Evolutionary conservation across 2,888 invertebrate species (phyloP), one percentile per base, ranked within the genome.

Genomic region (Allacma fusca): DNA sequence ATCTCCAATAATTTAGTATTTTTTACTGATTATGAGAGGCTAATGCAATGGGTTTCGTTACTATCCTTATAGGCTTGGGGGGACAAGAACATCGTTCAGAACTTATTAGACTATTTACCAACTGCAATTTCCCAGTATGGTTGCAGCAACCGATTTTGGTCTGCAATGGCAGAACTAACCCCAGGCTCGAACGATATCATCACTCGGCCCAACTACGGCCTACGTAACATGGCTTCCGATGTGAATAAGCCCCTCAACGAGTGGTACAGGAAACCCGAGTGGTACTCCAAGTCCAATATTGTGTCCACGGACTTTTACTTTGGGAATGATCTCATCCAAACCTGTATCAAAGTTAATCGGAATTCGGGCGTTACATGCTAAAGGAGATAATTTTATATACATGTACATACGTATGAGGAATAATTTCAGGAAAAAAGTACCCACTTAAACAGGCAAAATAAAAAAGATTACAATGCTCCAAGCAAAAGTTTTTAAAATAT

Each of bases 231-330:
- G 83, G 88, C 88, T 0, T 87, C 88, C 80, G 73, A 86, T 16
- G 86, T 88, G 67, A 89, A 88, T 87, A 92, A 84, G 89, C 94
- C 0, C 91, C 91, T 0, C 87, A 88, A 91, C 0, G 87, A 88
- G 40, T 92, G 93, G 88, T 90, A 93, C 24, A 81, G 84, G 19
- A 81, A 78, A 9, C 80, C 72, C 34, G 75, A 78, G 34, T 92
- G 93, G 88, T 90, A 93, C 24, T 82, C 84, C 0, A 80, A 81
- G 13, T 73, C 79, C 1, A 89, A 88, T 81, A 86, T 89, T 43
- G 87, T 89, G 0, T 87, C 89, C 0, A 87, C 88, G 1, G 89
- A 89, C 82, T 89, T 88, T 82, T 88, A 89, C 80, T 85, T 88
- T 16, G 88, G 88, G 12, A 89, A 88, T 77, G 87, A 89, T 83